Base-by-base conservation (phyloP, 2,888 invertebrate species). In the Cynaeus angustus region DNA sequence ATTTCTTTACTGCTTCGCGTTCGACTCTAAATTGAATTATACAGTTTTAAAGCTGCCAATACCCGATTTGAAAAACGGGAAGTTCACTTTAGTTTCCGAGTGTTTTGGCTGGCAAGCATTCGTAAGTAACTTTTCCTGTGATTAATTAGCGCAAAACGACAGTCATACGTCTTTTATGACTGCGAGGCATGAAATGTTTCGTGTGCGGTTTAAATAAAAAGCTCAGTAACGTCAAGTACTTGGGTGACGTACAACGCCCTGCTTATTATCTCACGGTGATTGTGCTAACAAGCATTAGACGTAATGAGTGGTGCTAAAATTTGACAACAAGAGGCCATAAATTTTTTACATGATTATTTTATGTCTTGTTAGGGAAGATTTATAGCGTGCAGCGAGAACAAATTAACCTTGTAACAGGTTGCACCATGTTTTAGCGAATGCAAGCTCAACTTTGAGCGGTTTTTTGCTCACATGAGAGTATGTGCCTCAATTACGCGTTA, bases 61-160 rank as follows among this genome's bases (percentile, higher is more conserved):
- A 41, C 12, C 1, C 6, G 3, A 41, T 41, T 41, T 13, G 41
- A 41, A 41, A 41, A 41, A 41, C 12, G 13, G 41, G 41, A 41
- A 37, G 9, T 37, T 37, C 37, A 12, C 6, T 41, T 41, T 41
- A n/a, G 6, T 7, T 41, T 41, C 12, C 12, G 13, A 41, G 41
- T 12, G 12, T 41, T 50, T 50, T 28, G 26, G 1, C n/a, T 28
- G 50, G 9, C 46, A 16, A 46, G 16, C 10, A 9, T 16, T 46
- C 46, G 46, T 21, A 21, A 46, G 46, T 43, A 45, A 45, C 12
- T 43, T 43, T 55, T n/a, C n/a, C 43, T 16, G 59, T 59, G 45
- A 59, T 46, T 59, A 59, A 59, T 59, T 59, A 56, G 38, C 43
- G 43, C 55, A 9, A 41, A 16, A 55, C 21, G 55, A 55, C 55